Evolutionary conservation across 1,140 invertebrate species (phyloP).

Genomic region (Orchestia grillus): DNA sequence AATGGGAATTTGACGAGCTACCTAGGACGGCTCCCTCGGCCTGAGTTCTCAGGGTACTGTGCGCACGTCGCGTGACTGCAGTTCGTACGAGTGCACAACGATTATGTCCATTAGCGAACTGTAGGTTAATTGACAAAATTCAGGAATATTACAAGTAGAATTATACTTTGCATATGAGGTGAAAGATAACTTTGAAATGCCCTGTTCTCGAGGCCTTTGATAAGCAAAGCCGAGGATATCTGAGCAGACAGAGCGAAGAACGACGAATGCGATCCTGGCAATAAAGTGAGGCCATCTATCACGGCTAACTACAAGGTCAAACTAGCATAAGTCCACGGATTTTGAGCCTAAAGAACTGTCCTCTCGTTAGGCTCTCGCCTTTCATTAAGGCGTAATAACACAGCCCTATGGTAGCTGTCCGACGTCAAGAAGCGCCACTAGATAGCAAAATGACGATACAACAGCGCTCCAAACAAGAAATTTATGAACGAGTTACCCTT

Average conservation of each 20-base stretch:
- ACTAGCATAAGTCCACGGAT: conserved; percentile 33
- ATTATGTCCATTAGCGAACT: not conserved
- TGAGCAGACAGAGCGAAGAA: not conserved
- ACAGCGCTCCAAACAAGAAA: not conserved
- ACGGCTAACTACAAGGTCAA: conserved; percentile 14
- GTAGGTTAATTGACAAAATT: not conserved
- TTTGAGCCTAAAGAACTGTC: conserved; percentile 1
- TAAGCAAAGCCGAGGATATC: not conserved
- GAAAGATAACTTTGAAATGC: not conserved
- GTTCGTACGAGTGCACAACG: not conserved
- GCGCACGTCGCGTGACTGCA: too few species aligned
- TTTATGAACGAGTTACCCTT: not conserved
- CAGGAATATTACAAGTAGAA: not conserved
- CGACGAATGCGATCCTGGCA: not conserved
- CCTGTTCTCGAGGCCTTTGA: not conserved
- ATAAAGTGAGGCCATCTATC: conserved; percentile 40
- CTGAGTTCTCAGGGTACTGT: not conserved
- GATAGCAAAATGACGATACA: not conserved
- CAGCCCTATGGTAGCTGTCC: not conserved
- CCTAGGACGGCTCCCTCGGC: not conserved
- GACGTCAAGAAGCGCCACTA: not conserved
- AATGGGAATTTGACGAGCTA: not conserved
- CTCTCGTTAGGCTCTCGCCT: not conserved
- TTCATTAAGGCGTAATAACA: conserved; percentile 14
- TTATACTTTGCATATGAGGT: not conserved